Evolutionary conservation across 2,113 vertebrate genomes (phyloP).

Genomic region (Callionymus lyra): DNA sequence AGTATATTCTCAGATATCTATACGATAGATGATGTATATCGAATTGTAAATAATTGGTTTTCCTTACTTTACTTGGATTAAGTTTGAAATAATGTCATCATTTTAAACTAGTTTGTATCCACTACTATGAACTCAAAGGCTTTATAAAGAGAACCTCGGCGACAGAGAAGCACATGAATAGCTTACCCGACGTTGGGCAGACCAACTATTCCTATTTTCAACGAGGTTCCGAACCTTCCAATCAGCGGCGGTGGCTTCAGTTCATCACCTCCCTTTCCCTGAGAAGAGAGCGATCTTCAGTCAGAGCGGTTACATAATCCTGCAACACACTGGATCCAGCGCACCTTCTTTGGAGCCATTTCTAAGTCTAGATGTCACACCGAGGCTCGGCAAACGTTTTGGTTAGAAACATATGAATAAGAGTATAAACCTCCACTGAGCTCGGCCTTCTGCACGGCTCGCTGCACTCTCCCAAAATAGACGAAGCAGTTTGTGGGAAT

Average conservation of each 20-base stretch:
- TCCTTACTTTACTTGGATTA: no score
- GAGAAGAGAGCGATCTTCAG: slow-evolving; percentile 34
- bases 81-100: no score
- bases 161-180: slow-evolving; percentile 2
- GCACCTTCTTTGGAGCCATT: slow-evolving; percentile 59
- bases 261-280: slow-evolving; percentile 74
- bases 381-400: no score
- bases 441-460: slow-evolving; percentile 27
- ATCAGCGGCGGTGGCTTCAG: slow-evolving; percentile 80
- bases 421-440: slow-evolving; percentile 18
- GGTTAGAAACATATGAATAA: no score
- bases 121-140: no score
- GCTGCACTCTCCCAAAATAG: slow-evolving; percentile 41
- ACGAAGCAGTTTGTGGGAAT: slow-evolving; percentile 33
- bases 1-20: no score
- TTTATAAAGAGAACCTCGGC: no score
- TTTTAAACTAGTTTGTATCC: no score
- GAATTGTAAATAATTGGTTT: no score
- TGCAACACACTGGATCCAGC: slow-evolving; percentile 11
- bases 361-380: slow-evolving; percentile 1
- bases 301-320: slow-evolving; percentile 33
- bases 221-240: slow-evolving; percentile 88
- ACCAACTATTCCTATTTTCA: slow-evolving; percentile 93
- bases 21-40: no score
- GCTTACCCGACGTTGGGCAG: slow-evolving; percentile 95